A percentile compares a stretch with the other conserved stretches of the same genome.
These are phyloP conservation scores for Argyrosomus regius DNA, from an alignment of 2,797 vertebrate genomes.

Conservation along the genomic window DNA sequence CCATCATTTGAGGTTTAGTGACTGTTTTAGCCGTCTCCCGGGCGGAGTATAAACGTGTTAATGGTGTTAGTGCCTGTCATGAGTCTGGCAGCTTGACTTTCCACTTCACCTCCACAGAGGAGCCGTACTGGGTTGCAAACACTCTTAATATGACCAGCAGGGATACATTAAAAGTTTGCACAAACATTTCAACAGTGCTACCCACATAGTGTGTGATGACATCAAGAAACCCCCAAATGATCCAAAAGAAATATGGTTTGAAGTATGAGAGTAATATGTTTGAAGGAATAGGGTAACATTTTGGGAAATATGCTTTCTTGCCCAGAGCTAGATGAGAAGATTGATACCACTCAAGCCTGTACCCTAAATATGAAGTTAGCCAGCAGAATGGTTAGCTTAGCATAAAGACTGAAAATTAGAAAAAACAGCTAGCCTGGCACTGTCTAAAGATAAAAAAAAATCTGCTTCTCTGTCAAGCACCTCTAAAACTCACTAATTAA, in stretches of 20 bases:
- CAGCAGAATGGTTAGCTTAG: not conserved
- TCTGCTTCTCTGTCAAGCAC: not conserved
- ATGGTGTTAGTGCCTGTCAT: conserved; percentile 67
- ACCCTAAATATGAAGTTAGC: not conserved
- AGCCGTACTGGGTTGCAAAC: conserved; percentile 54
- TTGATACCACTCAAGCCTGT: not conserved
- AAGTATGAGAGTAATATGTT: conserved; percentile 26
- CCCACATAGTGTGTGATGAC: conserved; percentile 27
- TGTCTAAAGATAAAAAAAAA: not conserved
- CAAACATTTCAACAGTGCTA: conserved; percentile 54
- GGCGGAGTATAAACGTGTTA: conserved; percentile 68
- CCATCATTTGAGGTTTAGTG: conserved; percentile 44
- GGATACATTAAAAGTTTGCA: conserved; percentile 62
- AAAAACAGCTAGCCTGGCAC: not conserved
- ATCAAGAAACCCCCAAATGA: conserved; percentile 37
- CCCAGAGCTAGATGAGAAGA: not conserved
- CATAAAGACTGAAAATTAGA: not conserved
- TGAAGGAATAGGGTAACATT: conserved; percentile 3
- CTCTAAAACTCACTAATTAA: not conserved
- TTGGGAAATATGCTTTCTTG: conserved; percentile 7
- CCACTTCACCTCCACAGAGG: conserved; percentile 65
- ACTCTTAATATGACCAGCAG: conserved; percentile 64
- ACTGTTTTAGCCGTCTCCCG: conserved; percentile 56
- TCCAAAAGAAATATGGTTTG: conserved; percentile 45
- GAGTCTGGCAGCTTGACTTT: conserved; percentile 75